Base-by-base conservation (phyloP, 2,888 invertebrate genomes). In the Sinelater perroti region DNA sequence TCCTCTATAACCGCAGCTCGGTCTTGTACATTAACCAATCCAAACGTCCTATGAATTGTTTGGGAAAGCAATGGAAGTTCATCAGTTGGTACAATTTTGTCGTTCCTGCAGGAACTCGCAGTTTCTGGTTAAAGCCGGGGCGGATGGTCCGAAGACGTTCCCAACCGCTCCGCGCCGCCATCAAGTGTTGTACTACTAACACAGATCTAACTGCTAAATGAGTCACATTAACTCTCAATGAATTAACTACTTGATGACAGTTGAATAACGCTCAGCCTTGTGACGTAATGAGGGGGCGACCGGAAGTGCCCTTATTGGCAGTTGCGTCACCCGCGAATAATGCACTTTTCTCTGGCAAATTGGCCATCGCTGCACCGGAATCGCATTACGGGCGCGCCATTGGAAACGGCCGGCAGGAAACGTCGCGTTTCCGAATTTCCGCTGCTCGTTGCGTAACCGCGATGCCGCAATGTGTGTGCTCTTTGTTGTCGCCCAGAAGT, bases 221-320 rank as follows among this genome's bases (percentile, higher is more conserved):
- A 71, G 67, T 70, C 65, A 66, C 63, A 63, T 66, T 66, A 64
- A 40, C 64, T 64, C 70, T 73, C 75, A 76, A 74, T 76, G 75
- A 74, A 73, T 74, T 75, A 76, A 76, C 72, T 68, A 70, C 71
- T 70, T 73, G 75, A 75, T 76, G 71, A 70, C 70, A 63, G 70
- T 69, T 68, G 71, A 72, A 75, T 74, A 70, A 69, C 65, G 68
- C 64, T 65, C 56, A 73, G 71, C 72, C 73, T 73, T 73, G 71
- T 75, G 75, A 75, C 75, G 74, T 72, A 72, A 71, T 67, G 70
- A 72, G 73, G 73, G 72, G 73, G 73, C 74, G 74, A 73, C 71
- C 71, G 73, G 72, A 73, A 69, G 64, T 61, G 60, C 56, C 63
- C 57, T 63, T 65, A 61, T 64, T 66, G 66, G 61, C 30, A 56